Evolutionary conservation across 23 tunicate species (phyloP).

Genomic region (Oikopleura dioica): DNA sequence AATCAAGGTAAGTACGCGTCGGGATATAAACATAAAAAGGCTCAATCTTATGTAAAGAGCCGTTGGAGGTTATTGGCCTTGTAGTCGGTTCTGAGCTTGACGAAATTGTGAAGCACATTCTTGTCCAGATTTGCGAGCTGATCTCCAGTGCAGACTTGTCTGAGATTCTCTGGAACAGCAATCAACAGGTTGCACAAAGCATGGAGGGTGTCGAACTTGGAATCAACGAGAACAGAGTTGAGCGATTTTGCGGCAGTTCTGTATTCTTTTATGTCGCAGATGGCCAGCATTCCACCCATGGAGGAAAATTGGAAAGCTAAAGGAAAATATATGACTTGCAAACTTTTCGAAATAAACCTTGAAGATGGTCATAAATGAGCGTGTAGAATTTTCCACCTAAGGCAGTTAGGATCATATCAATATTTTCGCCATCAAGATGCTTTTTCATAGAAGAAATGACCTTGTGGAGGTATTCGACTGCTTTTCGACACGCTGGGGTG

Average conservation of each 20-base stretch:
- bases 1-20: no score
- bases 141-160: conserved; percentile 75
- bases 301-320: conserved; percentile 23
- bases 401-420: conserved; percentile 44
- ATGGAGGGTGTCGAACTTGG: conserved; percentile 51
- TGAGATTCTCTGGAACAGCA: conserved; percentile 57
- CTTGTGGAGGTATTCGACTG: conserved; percentile 34
- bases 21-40: no score
- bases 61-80: conserved; percentile 34
- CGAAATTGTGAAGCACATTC: conserved; percentile 47
- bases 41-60: conserved; percentile 27
- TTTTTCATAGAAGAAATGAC: conserved; percentile 22
- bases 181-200: conserved; percentile 74
- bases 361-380: conserved; percentile 64
- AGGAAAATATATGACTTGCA: background rate
- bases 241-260: conserved; percentile 32
- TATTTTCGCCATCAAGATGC: conserved; percentile 69
- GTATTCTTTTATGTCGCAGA: conserved; percentile 66
- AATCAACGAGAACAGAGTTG: conserved; percentile 22
- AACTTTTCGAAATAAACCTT: no score
- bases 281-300: conserved; percentile 91
- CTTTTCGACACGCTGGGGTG: conserved; percentile 55
- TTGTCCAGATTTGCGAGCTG: conserved; percentile 46
- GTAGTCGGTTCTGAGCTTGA: conserved; percentile 58
- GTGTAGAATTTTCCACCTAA: conserved; percentile 36